phyloP scores from a whole-genome alignment of 1,140 invertebrate species.

The Drosophila kohkoa region DNA sequence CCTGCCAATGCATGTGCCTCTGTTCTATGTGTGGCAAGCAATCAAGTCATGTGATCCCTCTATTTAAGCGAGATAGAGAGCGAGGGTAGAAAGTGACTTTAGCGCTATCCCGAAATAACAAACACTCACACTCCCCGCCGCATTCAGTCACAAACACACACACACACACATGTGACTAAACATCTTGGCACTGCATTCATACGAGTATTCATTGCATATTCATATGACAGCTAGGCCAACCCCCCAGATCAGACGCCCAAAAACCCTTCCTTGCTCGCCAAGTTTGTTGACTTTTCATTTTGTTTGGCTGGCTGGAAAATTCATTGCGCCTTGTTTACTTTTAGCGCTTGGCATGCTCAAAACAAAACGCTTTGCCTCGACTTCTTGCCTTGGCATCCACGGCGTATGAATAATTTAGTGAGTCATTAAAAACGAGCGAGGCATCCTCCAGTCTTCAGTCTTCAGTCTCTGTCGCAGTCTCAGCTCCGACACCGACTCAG shows the following conservation, averaged over 20 bases:
- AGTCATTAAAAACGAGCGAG: slow-evolving; percentile 73
- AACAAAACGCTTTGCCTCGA: slow-evolving; percentile 74
- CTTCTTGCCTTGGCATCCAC: slow-evolving; percentile 58
- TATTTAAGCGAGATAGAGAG: slow-evolving; percentile 56
- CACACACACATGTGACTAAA: slow-evolving; percentile 22
- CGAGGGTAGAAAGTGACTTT: slow-evolving; percentile 80
- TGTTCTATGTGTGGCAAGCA: slow-evolving; percentile 50
- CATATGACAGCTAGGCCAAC: slow-evolving; percentile 55
- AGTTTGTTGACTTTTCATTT: slow-evolving; percentile 84
- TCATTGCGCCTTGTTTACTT: slow-evolving; percentile 77
- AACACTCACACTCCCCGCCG: slow-evolving; percentile 5
- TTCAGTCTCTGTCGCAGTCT: too few species aligned
- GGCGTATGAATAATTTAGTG: slow-evolving; percentile 83
- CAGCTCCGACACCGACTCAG: too few species aligned
- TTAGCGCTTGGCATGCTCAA: slow-evolving; percentile 79
- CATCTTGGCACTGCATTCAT: slow-evolving; percentile 74
- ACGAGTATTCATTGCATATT: slow-evolving; percentile 73
- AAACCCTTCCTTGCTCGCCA: slow-evolving; percentile 46
- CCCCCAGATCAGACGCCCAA: background rate
- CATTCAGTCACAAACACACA: background rate
- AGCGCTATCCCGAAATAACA: slow-evolving; percentile 55
- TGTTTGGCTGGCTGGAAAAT: slow-evolving; percentile 77
- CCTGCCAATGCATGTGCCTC: slow-evolving; percentile 10
- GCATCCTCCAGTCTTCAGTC: background rate
- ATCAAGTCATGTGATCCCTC: slow-evolving; percentile 82